phyloP scores from a whole-genome alignment of 2,113 vertebrate species.

The Trichomycterus rosablanca region DNA sequence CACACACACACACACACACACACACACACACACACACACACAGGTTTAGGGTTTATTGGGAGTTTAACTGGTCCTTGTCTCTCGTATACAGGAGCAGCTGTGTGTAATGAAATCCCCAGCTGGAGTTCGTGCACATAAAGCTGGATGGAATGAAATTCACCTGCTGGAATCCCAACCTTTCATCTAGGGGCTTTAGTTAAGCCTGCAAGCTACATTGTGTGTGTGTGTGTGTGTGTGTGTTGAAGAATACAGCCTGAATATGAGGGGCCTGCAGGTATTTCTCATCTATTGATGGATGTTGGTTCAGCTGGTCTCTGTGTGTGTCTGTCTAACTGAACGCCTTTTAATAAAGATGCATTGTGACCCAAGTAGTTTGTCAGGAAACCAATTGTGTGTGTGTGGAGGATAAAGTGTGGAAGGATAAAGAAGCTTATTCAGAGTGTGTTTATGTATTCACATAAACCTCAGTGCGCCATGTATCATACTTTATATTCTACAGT shows the following conservation, averaged over 20 bases:
- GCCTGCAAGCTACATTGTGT: conserved; percentile 4
- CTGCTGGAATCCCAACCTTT: conserved; percentile 41
- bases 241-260: conserved; percentile 26
- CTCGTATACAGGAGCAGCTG: conserved; percentile 35
- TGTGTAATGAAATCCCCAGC: conserved; percentile 48
- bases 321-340: conserved; percentile 21
- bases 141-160: conserved; percentile 40
- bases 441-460: conserved; percentile 12
- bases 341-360: conserved; percentile 33
- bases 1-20: neutral
- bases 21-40: neutral
- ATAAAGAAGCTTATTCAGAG: too few relatives aligned
- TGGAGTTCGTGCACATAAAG: conserved; percentile 36
- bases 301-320: conserved; percentile 14
- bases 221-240: conserved; percentile 24
- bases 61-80: conserved; percentile 38
- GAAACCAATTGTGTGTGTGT: too few relatives aligned
- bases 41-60: conserved; percentile 17
- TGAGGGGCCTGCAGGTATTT: conserved; percentile 25
- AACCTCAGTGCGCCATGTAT: neutral
- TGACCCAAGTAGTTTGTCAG: conserved; percentile 25
- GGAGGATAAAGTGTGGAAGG: too few relatives aligned
- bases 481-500: conserved; percentile 8
- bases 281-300: conserved; percentile 21
- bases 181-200: conserved; percentile 41